phyloP scores from a whole-genome alignment of 1,140 invertebrate species.

The Chrysopa pallens region DNA sequence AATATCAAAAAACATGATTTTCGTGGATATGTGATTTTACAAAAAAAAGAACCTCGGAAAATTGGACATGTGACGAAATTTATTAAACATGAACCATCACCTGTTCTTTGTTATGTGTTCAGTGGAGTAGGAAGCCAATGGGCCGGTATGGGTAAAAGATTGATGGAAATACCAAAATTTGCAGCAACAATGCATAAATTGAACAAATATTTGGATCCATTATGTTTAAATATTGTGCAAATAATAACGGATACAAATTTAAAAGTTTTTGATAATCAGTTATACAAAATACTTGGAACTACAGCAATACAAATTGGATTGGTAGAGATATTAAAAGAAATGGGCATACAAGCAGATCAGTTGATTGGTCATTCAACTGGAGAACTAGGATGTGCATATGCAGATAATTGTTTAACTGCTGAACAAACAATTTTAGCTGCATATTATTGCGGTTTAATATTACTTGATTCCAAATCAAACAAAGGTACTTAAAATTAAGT shows the following conservation, averaged over 20 bases:
- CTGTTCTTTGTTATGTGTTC: slow-evolving; percentile 69
- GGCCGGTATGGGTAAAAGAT: slow-evolving; percentile 56
- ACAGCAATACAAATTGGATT: slow-evolving; percentile 61
- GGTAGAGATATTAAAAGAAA: slow-evolving; percentile 42
- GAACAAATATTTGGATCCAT: slow-evolving; percentile 26
- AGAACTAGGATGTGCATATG: slow-evolving; percentile 66
- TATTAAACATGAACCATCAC: slow-evolving; percentile 37
- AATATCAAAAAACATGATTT: slow-evolving; percentile 12
- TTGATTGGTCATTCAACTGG: slow-evolving; percentile 68
- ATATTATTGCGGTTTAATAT: slow-evolving; percentile 37
- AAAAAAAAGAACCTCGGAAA: slow-evolving; percentile 19
- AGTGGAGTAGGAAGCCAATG: slow-evolving; percentile 85
- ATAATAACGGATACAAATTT: slow-evolving; percentile 38
- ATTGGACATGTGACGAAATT: slow-evolving; percentile 18
- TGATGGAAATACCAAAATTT: slow-evolving; percentile 49
- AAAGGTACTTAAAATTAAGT: too few species aligned
- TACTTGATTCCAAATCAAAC: slow-evolving; percentile 30
- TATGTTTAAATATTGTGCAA: slow-evolving; percentile 37
- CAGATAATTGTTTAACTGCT: slow-evolving; percentile 59
- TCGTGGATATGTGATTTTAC: slow-evolving; percentile 32
- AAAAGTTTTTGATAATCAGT: slow-evolving; percentile 35
- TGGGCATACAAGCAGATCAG: slow-evolving; percentile 50
- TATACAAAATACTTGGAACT: slow-evolving; percentile 52
- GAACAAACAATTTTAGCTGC: slow-evolving; percentile 63
- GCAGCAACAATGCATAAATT: slow-evolving; percentile 47